Evolutionary conservation across 1,140 invertebrate genomes (phyloP), one percentile per base, ranked within the genome.

Genomic region (Calycopis cecrops): DNA sequence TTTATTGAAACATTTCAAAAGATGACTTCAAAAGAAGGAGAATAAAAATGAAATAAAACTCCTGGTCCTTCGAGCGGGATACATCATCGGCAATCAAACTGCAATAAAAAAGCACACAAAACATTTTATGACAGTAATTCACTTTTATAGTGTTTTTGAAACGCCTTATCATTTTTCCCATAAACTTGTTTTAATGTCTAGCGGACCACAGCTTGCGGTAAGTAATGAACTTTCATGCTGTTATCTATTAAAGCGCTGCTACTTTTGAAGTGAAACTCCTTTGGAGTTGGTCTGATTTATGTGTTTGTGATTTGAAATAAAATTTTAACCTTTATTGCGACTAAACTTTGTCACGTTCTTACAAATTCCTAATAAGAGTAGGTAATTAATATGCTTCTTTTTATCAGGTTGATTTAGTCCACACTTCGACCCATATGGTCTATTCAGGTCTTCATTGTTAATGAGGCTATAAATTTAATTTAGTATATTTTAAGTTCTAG

Each of bases 121-220:
- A 65, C 70, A 69, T 66, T 75, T 73, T 71, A 75, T 62, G 62
- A 52, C 62, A 17, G 56, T 57, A 65, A 56, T 64, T 64, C 57
- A 58, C 55, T 62, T 73, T 75, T 76, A 73, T 71, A 60, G 68
- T 60, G 62, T 71, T 73, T n/a, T 71, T 67, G 62, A 63, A 68
- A 56, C 62, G 64, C 63, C 66, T 75, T 68, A 76, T 76, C 69
- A 76, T 73, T 72, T 72, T 68, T 55, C 56, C 52, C 62, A 65
- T 73, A 72, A 76, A 73, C 48, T 56, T 16, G 37, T 55, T 69
- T 67, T 73, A 72, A 76, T 72, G 60, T 52, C 35, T 57, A 17
- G 37, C 38, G 40, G 51, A 53, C 51, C 51, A 40, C 51, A 53
- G 51, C 51, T 53, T 53, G 51, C 17, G 38, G 51, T 53, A 35